Evolutionary conservation across 2,797 vertebrate species (phyloP), one percentile per base, ranked within the genome.

Genomic region (Crenichthys baileyi): DNA sequence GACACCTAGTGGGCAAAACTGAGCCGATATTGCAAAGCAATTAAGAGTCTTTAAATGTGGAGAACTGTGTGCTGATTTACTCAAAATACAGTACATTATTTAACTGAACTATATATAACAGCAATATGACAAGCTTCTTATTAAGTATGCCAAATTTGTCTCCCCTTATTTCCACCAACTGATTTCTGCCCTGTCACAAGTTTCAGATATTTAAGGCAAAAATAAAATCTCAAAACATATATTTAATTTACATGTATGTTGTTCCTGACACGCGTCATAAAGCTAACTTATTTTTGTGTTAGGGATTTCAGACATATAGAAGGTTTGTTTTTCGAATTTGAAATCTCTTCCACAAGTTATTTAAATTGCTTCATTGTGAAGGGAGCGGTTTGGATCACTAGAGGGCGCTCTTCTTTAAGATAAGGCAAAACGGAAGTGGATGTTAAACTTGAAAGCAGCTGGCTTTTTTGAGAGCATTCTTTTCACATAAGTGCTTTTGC

Each of bases 331-430:
- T 13, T 20, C 68, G 3, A 15, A 51, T 36, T 36, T 36, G 36
- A 46, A 46, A 46, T 7, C 7, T 53, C 18, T 18, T 20, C 18
- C 20, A 20, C 22, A 55, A 22, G 8, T 55, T 7, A 22, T 55
- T 55, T 55, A 22, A 55, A 5, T 12, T 50, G 22, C 0, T 8
- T 22, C 22, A n/a, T 3, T 9, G 46, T 12, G 16, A 50, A 31
- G 18, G 12, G 15, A n/a, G 56, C 39, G 29, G 2, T 1, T 73
- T 20, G 74, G 7, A 68, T 79, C 90, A 87, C 83, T 83, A 86
- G 91, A 91, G 83, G 88, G 76, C 79, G 72, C 78, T 84, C 50
- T 86, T 68, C 36, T 73, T 26, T 79, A 80, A 83, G n/a, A 84
- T n/a, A 22, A 81, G 63, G 44, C 29, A 18, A 20, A 55, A 7